phyloP scores from a whole-genome alignment of 2,113 vertebrate genomes.

The Halcyon malimbica region DNA sequence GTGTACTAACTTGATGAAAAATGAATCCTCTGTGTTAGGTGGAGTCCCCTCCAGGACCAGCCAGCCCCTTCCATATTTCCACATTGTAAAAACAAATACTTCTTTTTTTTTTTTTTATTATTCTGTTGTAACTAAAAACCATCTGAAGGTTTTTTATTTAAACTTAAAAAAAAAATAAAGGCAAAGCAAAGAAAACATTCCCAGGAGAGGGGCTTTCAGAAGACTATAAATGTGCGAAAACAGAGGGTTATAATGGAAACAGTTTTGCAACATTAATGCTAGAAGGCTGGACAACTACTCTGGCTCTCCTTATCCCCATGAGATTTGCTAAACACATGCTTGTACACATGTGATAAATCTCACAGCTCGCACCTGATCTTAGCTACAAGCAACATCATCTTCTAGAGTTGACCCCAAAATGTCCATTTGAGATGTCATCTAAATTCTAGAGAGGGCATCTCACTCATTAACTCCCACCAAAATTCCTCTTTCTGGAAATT shows the following conservation, averaged over 20 bases:
- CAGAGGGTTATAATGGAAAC: slow-evolving; percentile 1
- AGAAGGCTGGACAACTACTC: slow-evolving; percentile 41
- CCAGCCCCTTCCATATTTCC: slow-evolving; percentile 14
- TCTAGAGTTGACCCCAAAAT: not conserved
- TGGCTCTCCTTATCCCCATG: not conserved
- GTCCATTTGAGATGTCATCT: not conserved
- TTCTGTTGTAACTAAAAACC: slow-evolving; percentile 43
- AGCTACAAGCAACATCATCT: not conserved
- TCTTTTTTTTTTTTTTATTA: not conserved
- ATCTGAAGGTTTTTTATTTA: slow-evolving; percentile 42
- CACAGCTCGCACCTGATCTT: slow-evolving; percentile 7
- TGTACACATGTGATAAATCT: slow-evolving; percentile 1
- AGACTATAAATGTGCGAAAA: slow-evolving; percentile 41
- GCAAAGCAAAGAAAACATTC: not conserved
- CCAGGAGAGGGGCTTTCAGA: slow-evolving; percentile 12
- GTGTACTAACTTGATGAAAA: not conserved
- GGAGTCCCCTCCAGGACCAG: not conserved
- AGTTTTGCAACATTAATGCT: not conserved
- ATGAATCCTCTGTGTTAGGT: not conserved
- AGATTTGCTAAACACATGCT: not conserved
- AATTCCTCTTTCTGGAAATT: not conserved
- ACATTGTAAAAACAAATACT: slow-evolving; percentile 49
- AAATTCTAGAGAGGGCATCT: not conserved
- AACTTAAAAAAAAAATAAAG: not conserved
- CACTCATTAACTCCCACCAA: not conserved